phyloP scores from a whole-genome alignment of 2,888 invertebrate genomes.

The Theristus sp. region DNA sequence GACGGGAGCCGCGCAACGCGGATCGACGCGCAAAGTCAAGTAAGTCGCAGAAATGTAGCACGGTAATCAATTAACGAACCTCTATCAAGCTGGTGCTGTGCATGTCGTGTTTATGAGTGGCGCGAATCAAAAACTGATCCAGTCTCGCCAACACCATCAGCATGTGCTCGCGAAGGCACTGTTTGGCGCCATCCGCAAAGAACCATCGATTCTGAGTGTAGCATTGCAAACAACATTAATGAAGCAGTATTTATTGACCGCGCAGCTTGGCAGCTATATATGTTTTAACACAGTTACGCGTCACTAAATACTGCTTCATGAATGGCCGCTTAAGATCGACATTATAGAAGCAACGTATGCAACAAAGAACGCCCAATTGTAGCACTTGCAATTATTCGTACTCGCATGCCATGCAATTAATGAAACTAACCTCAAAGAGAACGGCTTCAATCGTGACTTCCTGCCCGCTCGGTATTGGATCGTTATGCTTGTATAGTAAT shows the following conservation, averaged over 20 bases:
- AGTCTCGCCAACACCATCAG: conserved; percentile 77
- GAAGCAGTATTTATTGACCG: no score
- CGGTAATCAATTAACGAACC: background rate
- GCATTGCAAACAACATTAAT: no score
- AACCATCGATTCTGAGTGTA: conserved; percentile 29
- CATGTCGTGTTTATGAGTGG: conserved; percentile 44
- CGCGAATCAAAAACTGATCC: conserved; percentile 65
- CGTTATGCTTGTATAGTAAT: conserved; percentile 17
- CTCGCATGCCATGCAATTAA: no score
- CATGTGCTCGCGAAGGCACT: conserved; percentile 62
- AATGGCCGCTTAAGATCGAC: no score
- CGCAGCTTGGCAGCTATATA: no score
- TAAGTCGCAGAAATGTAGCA: conserved; percentile 61
- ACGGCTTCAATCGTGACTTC: conserved; percentile 19
- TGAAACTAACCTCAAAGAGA: conserved; percentile 16
- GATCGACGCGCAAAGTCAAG: no score
- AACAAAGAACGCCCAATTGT: no score
- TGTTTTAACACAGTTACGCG: no score
- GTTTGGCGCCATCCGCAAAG: conserved; percentile 41
- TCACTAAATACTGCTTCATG: no score
- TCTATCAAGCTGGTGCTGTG: background rate
- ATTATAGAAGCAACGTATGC: conserved; percentile 50
- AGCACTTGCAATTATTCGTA: no score
- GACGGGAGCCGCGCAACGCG: no score
- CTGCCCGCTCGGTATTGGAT: conserved; percentile 15